phyloP scores from a whole-genome alignment of 2,888 invertebrate species.

The Platerodrilus igneus region DNA sequence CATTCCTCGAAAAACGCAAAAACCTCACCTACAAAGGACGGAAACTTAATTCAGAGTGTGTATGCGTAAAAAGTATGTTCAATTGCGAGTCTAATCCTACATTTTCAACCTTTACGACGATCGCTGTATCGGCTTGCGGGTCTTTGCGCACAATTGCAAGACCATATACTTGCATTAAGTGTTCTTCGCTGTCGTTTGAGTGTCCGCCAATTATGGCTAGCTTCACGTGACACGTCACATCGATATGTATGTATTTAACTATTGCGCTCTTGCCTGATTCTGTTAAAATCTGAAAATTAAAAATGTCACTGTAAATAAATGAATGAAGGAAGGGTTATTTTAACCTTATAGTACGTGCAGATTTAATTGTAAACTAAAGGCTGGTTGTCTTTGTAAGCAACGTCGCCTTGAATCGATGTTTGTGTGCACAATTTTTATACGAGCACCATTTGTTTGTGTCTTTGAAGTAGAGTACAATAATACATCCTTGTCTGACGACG shows the following conservation, averaged over 20 bases:
- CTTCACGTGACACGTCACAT: conserved; percentile 63
- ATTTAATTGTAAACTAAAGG: no score
- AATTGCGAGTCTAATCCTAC: conserved; percentile 66
- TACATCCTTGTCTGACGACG: no score
- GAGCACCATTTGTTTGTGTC: no score
- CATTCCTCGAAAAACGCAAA: no score
- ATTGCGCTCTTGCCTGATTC: conserved; percentile 48
- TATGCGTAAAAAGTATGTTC: conserved; percentile 61
- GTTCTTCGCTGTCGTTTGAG: conserved; percentile 55
- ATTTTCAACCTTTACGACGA: conserved; percentile 58
- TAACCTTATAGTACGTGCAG: no score
- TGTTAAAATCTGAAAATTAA: conserved; percentile 37
- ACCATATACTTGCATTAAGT: conserved; percentile 64
- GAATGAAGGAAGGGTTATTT: no score
- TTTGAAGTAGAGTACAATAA: no score
- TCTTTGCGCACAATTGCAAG: conserved; percentile 61
- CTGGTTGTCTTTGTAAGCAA: no score
- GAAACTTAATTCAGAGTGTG: conserved; percentile 62
- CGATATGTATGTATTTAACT: conserved; percentile 62
- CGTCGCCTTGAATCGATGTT: no score
- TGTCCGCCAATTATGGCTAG: conserved; percentile 57
- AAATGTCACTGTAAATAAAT: no score
- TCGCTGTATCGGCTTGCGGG: conserved; percentile 53
- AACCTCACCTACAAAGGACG: conserved; percentile 47
- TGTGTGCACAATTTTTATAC: no score